Evolutionary conservation across 1,140 invertebrate species (phyloP).

Genomic region (Tigriopus japonicus): DNA sequence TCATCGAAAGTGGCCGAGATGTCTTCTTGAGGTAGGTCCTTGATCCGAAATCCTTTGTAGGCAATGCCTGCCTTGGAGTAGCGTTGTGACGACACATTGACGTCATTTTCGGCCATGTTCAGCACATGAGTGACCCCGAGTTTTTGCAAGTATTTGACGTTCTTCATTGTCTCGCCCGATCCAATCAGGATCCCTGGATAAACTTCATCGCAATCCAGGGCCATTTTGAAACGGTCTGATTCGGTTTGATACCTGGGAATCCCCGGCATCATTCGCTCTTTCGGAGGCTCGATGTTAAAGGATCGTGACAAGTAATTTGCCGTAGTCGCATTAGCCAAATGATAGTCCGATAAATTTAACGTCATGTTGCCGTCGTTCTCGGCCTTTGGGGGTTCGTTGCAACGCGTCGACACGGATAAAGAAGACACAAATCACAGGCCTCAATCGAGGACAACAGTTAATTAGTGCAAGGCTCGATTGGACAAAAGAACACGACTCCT

Average conservation of each 20-base stretch:
- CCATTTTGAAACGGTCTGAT: constrained; percentile 3
- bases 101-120: constrained; percentile 55
- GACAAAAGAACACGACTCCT: no score
- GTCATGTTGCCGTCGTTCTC: no score
- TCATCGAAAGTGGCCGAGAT: constrained; percentile 55
- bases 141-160: constrained; percentile 44
- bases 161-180: constrained; percentile 50
- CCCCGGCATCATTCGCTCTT: constrained; percentile 4
- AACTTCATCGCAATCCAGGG: constrained; percentile 38
- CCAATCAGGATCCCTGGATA: constrained; percentile 43
- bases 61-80: constrained; percentile 25
- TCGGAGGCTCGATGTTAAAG: constrained; percentile 5
- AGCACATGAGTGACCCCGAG: constrained; percentile 68
- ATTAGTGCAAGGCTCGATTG: no score
- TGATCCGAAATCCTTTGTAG: constrained; percentile 42
- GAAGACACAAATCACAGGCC: no score
- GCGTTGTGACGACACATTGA: background rate
- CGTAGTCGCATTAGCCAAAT: background rate
- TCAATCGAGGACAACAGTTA: no score
- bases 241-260: background rate
- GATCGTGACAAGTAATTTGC: background rate
- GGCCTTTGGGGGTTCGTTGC: no score
- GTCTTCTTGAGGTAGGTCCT: constrained; percentile 50
- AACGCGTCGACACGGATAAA: no score
- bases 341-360: no score